Evolutionary conservation across 2,797 vertebrate species (phyloP).

Genomic region (Schizopygopsis malacanthus): DNA sequence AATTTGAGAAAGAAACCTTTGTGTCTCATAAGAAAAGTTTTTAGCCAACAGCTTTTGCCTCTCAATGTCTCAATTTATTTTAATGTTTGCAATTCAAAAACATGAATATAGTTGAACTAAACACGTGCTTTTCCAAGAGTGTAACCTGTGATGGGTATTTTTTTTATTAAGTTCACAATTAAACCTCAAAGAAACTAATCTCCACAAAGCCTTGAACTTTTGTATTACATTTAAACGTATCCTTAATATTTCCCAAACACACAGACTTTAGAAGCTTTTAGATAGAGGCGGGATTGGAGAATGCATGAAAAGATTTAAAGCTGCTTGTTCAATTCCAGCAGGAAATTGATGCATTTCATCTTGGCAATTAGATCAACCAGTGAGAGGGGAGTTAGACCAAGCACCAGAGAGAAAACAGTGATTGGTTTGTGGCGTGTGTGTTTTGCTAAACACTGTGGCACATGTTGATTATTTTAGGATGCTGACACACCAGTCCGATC

Average conservation of each 20-base stretch:
- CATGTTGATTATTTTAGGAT: slow-evolving; percentile 10
- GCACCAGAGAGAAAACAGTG: slow-evolving; percentile 44
- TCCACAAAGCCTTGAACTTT: slow-evolving; percentile 11
- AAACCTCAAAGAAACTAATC: neutral
- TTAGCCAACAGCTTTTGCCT: neutral
- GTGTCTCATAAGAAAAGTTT: neutral
- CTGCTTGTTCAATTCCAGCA: slow-evolving; percentile 46
- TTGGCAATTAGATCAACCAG: slow-evolving; percentile 50
- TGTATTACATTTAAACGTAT: slow-evolving; percentile 14
- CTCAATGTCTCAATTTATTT: neutral
- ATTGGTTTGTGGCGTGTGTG: slow-evolving; percentile 48
- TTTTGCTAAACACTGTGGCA: slow-evolving; percentile 20
- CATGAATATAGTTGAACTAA: neutral
- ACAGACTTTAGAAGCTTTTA: slow-evolving; percentile 27
- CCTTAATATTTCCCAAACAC: slow-evolving; percentile 21
- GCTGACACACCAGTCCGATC: neutral
- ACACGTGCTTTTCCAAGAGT: neutral
- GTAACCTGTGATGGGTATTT: neutral
- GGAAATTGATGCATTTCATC: slow-evolving; percentile 53
- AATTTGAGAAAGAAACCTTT: neutral
- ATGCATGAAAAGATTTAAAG: slow-evolving; percentile 45
- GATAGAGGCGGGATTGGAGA: neutral
- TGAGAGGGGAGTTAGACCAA: slow-evolving; percentile 25
- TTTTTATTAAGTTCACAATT: neutral
- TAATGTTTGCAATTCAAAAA: neutral